Percentiles rank a stretch among this genome's conserved stretches.
Evolutionary conservation across 2,888 invertebrate species (phyloP).

Genomic region (Hypomecis atomaria): DNA sequence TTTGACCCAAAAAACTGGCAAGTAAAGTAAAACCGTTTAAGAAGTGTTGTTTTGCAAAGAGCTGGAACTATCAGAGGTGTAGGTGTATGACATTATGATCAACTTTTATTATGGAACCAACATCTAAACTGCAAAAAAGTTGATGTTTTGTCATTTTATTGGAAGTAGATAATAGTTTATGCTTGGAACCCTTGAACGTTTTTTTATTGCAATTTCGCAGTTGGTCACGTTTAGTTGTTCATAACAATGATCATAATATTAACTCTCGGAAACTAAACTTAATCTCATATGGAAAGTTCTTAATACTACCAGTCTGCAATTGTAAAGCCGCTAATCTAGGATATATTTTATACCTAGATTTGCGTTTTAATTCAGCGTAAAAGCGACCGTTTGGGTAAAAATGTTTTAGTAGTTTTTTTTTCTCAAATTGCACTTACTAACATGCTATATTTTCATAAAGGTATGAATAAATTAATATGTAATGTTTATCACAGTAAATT

Average conservation of each 20-base stretch:
- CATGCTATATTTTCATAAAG: neutral
- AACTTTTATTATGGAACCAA: too few species aligned
- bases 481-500: neutral
- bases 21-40: too few species aligned
- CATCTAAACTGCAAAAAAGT: too few species aligned
- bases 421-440: neutral
- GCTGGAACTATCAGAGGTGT: too few species aligned
- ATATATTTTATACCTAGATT: conserved; percentile 23
- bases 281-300: conserved; percentile 49
- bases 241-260: too few species aligned
- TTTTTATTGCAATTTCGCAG: too few species aligned
- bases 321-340: conserved; percentile 20
- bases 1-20: too few species aligned
- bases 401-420: conserved; percentile 1
- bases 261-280: conserved; percentile 29
- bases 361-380: conserved; percentile 16
- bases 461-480: neutral
- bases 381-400: neutral
- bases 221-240: too few species aligned
- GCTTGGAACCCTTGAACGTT: neutral
- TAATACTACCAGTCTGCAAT: conserved; percentile 35
- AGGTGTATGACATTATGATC: too few species aligned
- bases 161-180: neutral
- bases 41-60: too few species aligned
- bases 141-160: too few species aligned